Conservation (phyloP, 2,888 invertebrate species). For the Oligia strigilis region DNA sequence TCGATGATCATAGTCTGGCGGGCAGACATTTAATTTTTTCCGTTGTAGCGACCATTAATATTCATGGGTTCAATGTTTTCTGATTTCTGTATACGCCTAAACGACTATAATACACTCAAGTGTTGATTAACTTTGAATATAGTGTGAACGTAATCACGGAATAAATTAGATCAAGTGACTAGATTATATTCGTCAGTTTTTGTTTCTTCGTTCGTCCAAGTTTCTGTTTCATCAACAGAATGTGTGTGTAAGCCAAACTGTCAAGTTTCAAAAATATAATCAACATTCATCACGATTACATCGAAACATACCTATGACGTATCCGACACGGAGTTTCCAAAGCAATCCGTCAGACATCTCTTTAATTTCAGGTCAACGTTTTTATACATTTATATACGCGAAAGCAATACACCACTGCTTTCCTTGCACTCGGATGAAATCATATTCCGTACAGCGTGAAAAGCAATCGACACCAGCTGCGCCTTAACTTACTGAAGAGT, state of each 20-base stretch:
- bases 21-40: conserved; percentile 72
- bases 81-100: conserved; percentile 65
- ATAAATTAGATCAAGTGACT: conserved; percentile 34
- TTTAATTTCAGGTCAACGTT: conserved; percentile 59
- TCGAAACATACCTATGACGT: conserved; percentile 15
- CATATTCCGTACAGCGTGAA: conserved; percentile 80
- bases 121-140: conserved; percentile 38
- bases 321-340: conserved; percentile 19
- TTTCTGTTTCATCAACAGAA: conserved; percentile 21
- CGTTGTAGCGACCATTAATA: conserved; percentile 71
- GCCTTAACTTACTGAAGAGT: conserved; percentile 48
- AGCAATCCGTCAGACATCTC: conserved; percentile 44
- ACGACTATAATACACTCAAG: conserved; percentile 25
- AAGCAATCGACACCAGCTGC: conserved; percentile 76
- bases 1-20: conserved; percentile 71
- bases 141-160: conserved; percentile 36
- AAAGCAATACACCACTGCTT: conserved; percentile 78
- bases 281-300: conserved; percentile 27
- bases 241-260: conserved; percentile 18
- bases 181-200: conserved; percentile 37
- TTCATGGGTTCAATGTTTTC: conserved; percentile 70
- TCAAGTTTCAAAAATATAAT: conserved; percentile 38
- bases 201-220: conserved; percentile 11
- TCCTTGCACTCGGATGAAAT: conserved; percentile 81
- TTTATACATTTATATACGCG: conserved; percentile 64